Evolutionary conservation across 1,140 invertebrate genomes (phyloP), one percentile per base, ranked within the genome.

Genomic region (Bombus huntii): DNA sequence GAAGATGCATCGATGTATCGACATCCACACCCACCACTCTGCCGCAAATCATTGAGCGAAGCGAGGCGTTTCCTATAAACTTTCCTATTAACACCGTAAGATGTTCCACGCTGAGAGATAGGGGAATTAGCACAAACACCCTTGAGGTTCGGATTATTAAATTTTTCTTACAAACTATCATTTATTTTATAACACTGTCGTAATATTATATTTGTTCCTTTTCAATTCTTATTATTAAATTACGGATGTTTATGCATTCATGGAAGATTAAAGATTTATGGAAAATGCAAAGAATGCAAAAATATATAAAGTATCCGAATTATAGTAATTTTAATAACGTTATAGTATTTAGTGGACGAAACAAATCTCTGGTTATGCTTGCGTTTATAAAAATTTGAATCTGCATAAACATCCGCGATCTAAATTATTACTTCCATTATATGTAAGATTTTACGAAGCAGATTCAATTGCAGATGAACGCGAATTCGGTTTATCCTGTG

Each of bases 401-500:
- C 22, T 8, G 47, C 47, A 22, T 53, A 53, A 53, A 53, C 47
- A 53, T 22, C 47, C 47, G 18, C 47, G 5, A 3, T 37, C 15
- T 37, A n/a, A 53, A 10, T 39, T 12, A 13, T 10, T 44, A 5
- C 0, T 37, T 59, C 4, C 10, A 1, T 76, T 10, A 8, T 2
- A 13, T 42, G 15, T 25, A 22, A 10, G 3, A 13, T 39, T 31
- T 62, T 12, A 37, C 5, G 13, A 8, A 4, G 4, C 0, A 10
- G n/a, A 34, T 47, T 53, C 3, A 22, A 86, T 71, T 83, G 34
- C 88, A 95, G 92, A 89, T 92, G 57, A 95, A 95, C 78, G 94
- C 95, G 18, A 95, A 96, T 86, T 96, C 95, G 2, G 93, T 91
- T 1, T 96, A 96, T 87, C 95, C 95, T 2, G 28, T 96, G 39